phyloP scores from a whole-genome alignment of 2,113 vertebrate genomes.

The Passer montanus region DNA sequence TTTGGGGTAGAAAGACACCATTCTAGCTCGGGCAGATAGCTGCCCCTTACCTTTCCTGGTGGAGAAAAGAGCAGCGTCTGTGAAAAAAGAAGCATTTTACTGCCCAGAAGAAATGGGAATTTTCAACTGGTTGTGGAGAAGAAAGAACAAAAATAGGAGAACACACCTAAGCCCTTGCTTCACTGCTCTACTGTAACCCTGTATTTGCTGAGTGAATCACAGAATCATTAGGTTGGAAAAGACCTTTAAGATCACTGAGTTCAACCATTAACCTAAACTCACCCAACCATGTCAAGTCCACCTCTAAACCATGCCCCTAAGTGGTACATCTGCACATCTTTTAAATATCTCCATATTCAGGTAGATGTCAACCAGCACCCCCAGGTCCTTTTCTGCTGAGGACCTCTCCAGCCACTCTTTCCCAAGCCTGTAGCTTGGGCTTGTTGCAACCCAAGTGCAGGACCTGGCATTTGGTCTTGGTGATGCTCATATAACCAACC shows the following conservation, averaged over 20 bases:
- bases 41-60: not conserved
- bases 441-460: not conserved
- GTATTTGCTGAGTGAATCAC: not conserved
- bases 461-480: not conserved
- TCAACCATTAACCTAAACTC: not conserved
- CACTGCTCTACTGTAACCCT: not conserved
- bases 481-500: not conserved
- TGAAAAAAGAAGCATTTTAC: not conserved
- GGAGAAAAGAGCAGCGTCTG: not conserved
- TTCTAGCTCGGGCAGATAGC: not conserved
- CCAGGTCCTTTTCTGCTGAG: not conserved
- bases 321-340: not conserved
- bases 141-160: not conserved
- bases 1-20: not conserved
- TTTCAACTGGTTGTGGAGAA: not conserved
- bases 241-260: not conserved
- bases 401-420: not conserved
- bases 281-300: not conserved
- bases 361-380: not conserved
- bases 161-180: not conserved
- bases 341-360: not conserved
- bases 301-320: not conserved
- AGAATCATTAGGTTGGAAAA: not conserved
- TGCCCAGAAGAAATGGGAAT: not conserved
- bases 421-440: too few species aligned